phyloP scores from a whole-genome alignment of 2,113 vertebrate species.

The Syrmaticus mikado region DNA sequence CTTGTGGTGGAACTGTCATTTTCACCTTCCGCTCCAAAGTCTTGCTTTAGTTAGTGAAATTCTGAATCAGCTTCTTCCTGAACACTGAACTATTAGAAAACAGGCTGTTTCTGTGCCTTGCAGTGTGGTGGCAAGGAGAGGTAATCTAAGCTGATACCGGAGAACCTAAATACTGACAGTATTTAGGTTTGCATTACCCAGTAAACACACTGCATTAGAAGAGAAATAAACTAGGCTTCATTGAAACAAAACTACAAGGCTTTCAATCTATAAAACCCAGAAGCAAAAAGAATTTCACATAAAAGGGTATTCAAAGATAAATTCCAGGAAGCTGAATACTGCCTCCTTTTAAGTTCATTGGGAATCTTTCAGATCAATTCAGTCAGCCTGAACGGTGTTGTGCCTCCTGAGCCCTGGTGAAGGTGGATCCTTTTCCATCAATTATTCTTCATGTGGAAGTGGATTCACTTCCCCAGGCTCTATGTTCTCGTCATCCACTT shows the following conservation, averaged over 20 bases:
- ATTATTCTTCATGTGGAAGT: no score
- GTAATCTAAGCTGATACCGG: neutral
- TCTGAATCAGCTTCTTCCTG: neutral
- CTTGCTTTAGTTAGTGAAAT: neutral
- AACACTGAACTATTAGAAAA: no score
- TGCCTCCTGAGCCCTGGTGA: no score
- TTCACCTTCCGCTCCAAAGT: neutral
- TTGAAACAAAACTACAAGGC: neutral
- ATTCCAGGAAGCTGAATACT: neutral
- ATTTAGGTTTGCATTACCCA: neutral
- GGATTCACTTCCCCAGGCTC: no score
- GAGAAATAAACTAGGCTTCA: neutral
- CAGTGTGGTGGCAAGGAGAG: neutral
- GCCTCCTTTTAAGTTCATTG: neutral
- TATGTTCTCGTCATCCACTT: no score
- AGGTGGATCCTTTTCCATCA: no score
- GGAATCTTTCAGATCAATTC: neutral
- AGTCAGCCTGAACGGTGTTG: neutral
- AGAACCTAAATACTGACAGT: neutral
- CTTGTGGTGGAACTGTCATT: neutral
- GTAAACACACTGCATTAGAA: neutral
- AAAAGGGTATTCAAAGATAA: neutral
- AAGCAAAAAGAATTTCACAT: neutral
- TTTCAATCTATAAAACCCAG: neutral
- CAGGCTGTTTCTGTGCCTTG: neutral